Evolutionary conservation across 2,113 vertebrate species (phyloP).

Genomic region (Eptesicus fuscus): DNA sequence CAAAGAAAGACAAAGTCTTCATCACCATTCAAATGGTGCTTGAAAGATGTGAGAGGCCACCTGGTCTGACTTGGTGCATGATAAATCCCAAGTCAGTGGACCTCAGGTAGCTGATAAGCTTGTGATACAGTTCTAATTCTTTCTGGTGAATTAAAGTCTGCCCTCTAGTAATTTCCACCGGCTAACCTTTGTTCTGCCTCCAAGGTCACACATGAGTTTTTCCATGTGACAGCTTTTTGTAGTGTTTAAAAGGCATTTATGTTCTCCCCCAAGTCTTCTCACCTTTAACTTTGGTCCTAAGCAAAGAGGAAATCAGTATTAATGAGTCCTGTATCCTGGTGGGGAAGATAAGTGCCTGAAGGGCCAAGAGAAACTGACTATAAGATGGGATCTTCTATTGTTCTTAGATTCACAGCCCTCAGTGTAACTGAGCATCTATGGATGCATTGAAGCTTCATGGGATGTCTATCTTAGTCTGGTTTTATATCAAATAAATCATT

Average conservation of each 20-base stretch:
- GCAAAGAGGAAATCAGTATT: background rate
- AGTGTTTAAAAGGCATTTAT: background rate
- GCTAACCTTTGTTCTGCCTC: background rate
- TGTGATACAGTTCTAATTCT: background rate
- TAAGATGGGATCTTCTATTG: background rate
- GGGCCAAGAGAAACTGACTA: background rate
- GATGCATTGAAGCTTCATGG: background rate
- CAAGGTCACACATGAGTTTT: background rate
- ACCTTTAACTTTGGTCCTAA: background rate
- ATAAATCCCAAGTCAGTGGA: background rate
- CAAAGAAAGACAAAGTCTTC: background rate
- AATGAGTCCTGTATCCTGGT: background rate
- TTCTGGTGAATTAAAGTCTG: background rate
- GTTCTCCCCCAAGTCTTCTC: background rate
- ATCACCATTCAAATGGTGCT: background rate
- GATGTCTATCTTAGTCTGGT: background rate
- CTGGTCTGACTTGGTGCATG: background rate
- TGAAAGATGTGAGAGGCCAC: background rate
- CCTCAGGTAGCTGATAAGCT: accelerated
- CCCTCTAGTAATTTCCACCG: background rate
- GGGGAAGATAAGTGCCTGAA: background rate
- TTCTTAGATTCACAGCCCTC: background rate
- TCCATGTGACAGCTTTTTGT: background rate
- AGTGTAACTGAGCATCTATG: accelerated
- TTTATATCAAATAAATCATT: background rate